Conservation (phyloP, 2,888 invertebrate species). For the Hololepta plana region DNA sequence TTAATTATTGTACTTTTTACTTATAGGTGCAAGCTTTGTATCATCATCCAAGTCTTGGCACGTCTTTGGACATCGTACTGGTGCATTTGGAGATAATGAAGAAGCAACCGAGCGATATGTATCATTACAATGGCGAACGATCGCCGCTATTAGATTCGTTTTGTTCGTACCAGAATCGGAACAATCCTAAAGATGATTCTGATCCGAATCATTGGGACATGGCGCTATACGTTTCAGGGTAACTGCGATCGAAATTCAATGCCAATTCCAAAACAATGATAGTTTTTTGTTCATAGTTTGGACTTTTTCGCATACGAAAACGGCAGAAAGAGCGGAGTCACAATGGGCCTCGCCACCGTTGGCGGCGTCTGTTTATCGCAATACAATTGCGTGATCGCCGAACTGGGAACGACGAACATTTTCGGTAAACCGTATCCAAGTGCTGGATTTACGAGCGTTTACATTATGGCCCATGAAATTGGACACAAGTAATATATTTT, state of each 20-base stretch:
- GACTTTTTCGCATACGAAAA: conserved; percentile 58
- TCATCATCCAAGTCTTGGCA: conserved; percentile 54
- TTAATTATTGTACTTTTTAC: not conserved
- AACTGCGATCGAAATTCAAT: conserved; percentile 12
- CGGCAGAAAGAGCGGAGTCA: conserved; percentile 49
- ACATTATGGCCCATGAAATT: conserved; percentile 68
- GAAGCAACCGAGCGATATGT: conserved; percentile 40
- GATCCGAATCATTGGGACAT: conserved; percentile 67
- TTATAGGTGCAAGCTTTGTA: conserved; percentile 59
- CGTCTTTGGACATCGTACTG: conserved; percentile 43
- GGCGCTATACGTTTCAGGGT: conserved; percentile 59
- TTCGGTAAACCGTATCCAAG: conserved; percentile 66
- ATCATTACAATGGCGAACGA: conserved; percentile 47
- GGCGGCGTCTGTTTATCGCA: conserved; percentile 55
- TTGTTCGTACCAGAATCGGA: conserved; percentile 46
- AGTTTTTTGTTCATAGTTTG: conserved; percentile 27
- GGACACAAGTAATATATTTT: conserved; percentile 48
- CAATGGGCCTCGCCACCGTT: conserved; percentile 69
- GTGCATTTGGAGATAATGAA: conserved; percentile 54
- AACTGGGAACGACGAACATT: conserved; percentile 54
- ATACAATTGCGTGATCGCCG: conserved; percentile 61
- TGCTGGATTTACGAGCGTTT: conserved; percentile 68
- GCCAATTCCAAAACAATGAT: not conserved
- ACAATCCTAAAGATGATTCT: conserved; percentile 46
- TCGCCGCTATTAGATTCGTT: conserved; percentile 52